A percentile compares a stretch with the other conserved stretches of the same genome.
Conservation (phyloP, 1,140 invertebrate species). For the Drosophila sechellia region DNA sequence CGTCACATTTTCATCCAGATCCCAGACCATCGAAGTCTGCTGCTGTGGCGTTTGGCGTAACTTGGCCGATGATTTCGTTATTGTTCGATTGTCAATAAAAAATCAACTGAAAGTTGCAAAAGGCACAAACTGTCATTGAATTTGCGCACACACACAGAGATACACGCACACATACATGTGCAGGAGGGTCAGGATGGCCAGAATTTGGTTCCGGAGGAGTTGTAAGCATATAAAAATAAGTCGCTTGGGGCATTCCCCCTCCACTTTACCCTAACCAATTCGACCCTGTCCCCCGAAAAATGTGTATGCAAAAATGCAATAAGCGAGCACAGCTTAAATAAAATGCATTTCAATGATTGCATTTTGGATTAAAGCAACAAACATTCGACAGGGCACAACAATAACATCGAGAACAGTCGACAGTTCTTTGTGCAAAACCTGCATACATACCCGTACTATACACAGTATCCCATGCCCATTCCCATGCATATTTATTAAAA, state of each 20-base stretch:
- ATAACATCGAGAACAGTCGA: conserved; percentile 16
- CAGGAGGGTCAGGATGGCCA: conserved; percentile 27
- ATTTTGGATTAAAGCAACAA: conserved; percentile 71
- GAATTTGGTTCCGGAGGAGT: conserved; percentile 22
- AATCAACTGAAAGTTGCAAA: conserved; percentile 80
- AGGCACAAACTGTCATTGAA: conserved; percentile 78
- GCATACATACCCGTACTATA: conserved; percentile 1
- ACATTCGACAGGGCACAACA: conserved; percentile 8
- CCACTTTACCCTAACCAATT: too few relatives aligned
- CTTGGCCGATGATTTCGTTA: conserved; percentile 82
- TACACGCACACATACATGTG: background rate
- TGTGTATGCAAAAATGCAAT: conserved; percentile 80
- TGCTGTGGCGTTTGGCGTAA: conserved; percentile 75
- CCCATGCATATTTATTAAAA: conserved; percentile 47
- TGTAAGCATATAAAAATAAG: conserved; percentile 78
- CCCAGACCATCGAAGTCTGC: conserved; percentile 15
- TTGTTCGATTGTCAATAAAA: conserved; percentile 83
- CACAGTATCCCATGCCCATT: too few relatives aligned
- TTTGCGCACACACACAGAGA: conserved; percentile 42
- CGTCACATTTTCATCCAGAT: background rate
- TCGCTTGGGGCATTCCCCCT: conserved; percentile 49
- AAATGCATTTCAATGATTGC: conserved; percentile 81
- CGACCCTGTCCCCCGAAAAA: conserved; percentile 45
- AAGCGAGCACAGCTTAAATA: conserved; percentile 77
- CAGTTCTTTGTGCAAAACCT: conserved; percentile 16